Evolutionary conservation across 2,113 vertebrate genomes (phyloP).

Genomic region (Tonatia bakeri): DNA sequence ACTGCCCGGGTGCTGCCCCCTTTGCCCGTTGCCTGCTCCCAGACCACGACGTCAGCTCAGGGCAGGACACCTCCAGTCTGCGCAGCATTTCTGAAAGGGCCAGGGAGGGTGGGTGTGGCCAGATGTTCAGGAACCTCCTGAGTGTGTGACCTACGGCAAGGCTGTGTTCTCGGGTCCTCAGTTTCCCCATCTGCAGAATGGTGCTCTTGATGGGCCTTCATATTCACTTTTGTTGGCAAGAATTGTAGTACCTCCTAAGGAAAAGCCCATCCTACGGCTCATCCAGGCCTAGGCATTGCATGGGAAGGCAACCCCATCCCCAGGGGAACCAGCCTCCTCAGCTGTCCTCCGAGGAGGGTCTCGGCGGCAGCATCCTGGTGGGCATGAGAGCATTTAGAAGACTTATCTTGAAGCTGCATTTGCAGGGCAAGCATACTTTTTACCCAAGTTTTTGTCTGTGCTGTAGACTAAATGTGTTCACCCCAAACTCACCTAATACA

Average conservation of each 20-base stretch:
- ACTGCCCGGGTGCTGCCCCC: neutral
- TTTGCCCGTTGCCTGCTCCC: neutral
- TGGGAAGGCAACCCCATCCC: neutral
- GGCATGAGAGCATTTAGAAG: neutral
- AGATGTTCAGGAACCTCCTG: neutral
- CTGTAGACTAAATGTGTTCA: neutral
- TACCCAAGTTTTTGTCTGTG: neutral
- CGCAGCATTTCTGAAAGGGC: neutral
- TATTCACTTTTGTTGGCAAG: neutral
- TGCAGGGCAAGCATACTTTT: neutral
- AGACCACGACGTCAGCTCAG: neutral
- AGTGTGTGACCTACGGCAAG: too few species aligned
- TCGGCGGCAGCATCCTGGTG: neutral
- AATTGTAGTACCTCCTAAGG: neutral
- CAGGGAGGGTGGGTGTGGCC: neutral
- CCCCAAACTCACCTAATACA: neutral
- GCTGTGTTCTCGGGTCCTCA: neutral
- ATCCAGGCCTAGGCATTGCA: neutral
- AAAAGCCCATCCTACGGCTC: neutral
- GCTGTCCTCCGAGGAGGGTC: neutral
- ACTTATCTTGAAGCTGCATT: neutral
- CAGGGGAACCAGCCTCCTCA: neutral
- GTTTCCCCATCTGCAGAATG: neutral
- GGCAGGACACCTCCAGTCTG: neutral
- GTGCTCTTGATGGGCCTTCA: neutral